Evolutionary conservation across 2,888 invertebrate genomes (phyloP).

Genomic region (Andrena dorsata): DNA sequence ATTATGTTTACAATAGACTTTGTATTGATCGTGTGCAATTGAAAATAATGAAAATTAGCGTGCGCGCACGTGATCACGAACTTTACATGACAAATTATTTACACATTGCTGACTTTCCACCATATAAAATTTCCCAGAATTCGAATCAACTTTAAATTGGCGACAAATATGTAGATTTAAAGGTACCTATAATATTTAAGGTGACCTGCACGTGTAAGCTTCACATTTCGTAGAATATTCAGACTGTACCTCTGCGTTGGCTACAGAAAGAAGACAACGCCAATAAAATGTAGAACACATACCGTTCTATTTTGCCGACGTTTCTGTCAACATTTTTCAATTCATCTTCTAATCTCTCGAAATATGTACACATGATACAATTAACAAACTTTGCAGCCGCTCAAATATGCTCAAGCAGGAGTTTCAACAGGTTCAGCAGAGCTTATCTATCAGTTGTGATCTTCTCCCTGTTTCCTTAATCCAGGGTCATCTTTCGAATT

Average conservation of each 20-base stretch:
- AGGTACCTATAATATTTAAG: no score
- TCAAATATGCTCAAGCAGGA: neutral
- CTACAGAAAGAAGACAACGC: neutral
- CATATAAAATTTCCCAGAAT: constrained; percentile 6
- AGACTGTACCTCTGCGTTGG: no score
- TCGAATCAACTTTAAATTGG: no score
- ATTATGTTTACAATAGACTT: constrained; percentile 30
- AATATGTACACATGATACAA: neutral
- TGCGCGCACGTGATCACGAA: constrained; percentile 15
- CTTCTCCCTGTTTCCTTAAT: neutral
- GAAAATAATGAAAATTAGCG: constrained; percentile 63
- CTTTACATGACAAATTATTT: no score
- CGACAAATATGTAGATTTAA: no score
- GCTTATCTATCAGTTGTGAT: neutral
- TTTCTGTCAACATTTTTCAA: no score
- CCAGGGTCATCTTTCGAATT: neutral
- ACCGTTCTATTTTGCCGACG: neutral
- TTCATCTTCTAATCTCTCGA: neutral
- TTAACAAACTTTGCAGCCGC: neutral
- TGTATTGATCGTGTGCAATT: constrained; percentile 57
- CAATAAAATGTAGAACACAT: neutral
- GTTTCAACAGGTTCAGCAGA: no score
- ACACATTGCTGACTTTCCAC: neutral
- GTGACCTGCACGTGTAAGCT: no score
- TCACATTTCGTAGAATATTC: no score